phyloP scores from a whole-genome alignment of 2,888 invertebrate genomes.

The Fabriciana adippe region DNA sequence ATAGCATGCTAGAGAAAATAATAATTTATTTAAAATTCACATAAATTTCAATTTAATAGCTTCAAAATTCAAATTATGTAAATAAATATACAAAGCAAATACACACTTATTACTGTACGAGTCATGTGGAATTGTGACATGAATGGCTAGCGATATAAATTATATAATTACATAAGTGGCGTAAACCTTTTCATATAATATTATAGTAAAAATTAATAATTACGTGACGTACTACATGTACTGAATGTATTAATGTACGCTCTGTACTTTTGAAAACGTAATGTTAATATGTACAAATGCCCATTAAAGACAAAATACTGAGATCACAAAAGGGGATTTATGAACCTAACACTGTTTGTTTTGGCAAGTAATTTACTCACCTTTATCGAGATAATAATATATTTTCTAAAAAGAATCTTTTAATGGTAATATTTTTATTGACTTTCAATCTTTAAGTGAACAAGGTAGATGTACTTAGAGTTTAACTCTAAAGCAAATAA shows the following conservation, averaged over 20 bases:
- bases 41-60: neutral
- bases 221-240: too few species aligned
- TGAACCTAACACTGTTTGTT: neutral
- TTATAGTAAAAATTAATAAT: too few species aligned
- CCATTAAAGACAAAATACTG: neutral
- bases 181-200: too few species aligned
- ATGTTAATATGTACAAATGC: neutral
- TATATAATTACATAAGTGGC: too few species aligned
- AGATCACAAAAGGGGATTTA: neutral
- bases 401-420: neutral
- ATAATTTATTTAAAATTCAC: too few species aligned
- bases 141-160: too few species aligned
- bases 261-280: too few species aligned
- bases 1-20: constrained; percentile 61
- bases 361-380: neutral
- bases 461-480: constrained; percentile 3
- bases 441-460: neutral
- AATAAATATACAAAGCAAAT: neutral
- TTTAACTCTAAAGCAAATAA: constrained; percentile 54
- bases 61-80: neutral
- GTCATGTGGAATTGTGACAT: too few species aligned
- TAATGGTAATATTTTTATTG: neutral
- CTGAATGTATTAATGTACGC: too few species aligned
- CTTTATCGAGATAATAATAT: neutral
- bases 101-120: too few species aligned